These are phyloP conservation scores for Trissonchulus latispiculum DNA, from an alignment of 2,888 invertebrate genomes.

Conservation along the genomic window DNA sequence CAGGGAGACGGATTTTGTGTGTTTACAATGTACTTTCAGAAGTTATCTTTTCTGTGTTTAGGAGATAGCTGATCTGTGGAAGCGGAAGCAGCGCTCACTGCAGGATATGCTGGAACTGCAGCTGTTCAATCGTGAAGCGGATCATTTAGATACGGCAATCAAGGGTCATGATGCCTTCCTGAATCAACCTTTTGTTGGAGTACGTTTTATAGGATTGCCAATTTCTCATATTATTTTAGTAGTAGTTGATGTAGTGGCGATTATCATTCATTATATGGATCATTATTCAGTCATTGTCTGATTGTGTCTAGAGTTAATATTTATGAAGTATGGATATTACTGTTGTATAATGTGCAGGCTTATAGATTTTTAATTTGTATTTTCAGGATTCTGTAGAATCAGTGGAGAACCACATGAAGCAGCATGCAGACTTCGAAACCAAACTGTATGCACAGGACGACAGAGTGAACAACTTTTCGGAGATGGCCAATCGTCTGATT, in stretches of 20 bases:
- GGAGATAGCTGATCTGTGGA: slow-evolving; percentile 58
- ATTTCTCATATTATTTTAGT: too few relatives aligned
- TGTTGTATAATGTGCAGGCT: neutral
- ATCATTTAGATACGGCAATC: slow-evolving; percentile 88
- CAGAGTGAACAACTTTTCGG: slow-evolving; percentile 66
- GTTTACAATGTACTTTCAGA: too few relatives aligned
- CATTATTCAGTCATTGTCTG: too few relatives aligned
- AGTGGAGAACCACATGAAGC: slow-evolving; percentile 78
- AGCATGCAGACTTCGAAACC: slow-evolving; percentile 85
- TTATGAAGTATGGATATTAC: neutral
- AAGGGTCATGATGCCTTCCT: slow-evolving; percentile 86
- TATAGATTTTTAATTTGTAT: neutral
- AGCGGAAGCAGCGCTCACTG: slow-evolving; percentile 70
- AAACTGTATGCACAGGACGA: slow-evolving; percentile 86
- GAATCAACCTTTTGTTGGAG: slow-evolving; percentile 72
- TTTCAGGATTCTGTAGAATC: slow-evolving; percentile 45
- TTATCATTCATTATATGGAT: too few relatives aligned
- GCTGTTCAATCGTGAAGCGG: slow-evolving; percentile 86
- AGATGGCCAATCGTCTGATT: slow-evolving; percentile 69
- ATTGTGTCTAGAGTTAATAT: too few relatives aligned
- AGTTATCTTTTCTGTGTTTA: too few relatives aligned
- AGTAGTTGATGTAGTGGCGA: too few relatives aligned
- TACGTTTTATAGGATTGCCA: too few relatives aligned
- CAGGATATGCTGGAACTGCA: slow-evolving; percentile 75
- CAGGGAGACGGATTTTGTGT: too few relatives aligned